Evolutionary conservation across 2,113 vertebrate species (phyloP), one percentile per base, ranked within the genome.

Genomic region (Aplodontia rufa): DNA sequence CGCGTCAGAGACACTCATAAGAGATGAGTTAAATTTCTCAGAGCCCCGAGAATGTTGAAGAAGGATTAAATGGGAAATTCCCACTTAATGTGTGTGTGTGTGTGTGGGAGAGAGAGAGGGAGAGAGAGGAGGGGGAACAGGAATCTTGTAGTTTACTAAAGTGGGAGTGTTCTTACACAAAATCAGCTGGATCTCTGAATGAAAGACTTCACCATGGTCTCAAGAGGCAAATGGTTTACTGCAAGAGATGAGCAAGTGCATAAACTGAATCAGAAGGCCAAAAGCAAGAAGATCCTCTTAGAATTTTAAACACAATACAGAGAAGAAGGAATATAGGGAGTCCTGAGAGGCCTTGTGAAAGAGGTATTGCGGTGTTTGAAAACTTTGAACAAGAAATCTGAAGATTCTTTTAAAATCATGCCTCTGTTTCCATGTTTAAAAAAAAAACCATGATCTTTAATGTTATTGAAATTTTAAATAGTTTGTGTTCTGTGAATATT

Each of bases 51-150:
- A n/a, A 82, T 93, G 53, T 91, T 87, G 58, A 87, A 78, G n/a
- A 87, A 79, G 45, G 74, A 83, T 83, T 93, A 47, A 91, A 53
- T 95, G 53, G n/a, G 51, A 91, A 89, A 62, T 96, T 69, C 16
- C 17, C 35, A 3, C 58, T 0, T 76, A 14, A 35, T 80, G 0
- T 89, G 12, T 82, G 8, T 84, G 16, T 45, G 26, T 51, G 26
- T 71, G 4, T 71, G 14, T 75, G 72, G 10, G 69, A 12, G 47
- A 16, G 19, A 55, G 19, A 30, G 26, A 66, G 26, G 35, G 53
- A 35, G 40, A 69, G 10, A 22, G 20, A 64, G 40, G 53, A 9
- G n/a, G 35, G 49, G 3, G 58, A 3, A 69, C 16, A 55, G 68
- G 2, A 37, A 86, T 80, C 42, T 28, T 86, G 16, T 79, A 40